Base-by-base conservation (phyloP, 1,140 invertebrate genomes). In the Muscidifurax raptorellus region DNA sequence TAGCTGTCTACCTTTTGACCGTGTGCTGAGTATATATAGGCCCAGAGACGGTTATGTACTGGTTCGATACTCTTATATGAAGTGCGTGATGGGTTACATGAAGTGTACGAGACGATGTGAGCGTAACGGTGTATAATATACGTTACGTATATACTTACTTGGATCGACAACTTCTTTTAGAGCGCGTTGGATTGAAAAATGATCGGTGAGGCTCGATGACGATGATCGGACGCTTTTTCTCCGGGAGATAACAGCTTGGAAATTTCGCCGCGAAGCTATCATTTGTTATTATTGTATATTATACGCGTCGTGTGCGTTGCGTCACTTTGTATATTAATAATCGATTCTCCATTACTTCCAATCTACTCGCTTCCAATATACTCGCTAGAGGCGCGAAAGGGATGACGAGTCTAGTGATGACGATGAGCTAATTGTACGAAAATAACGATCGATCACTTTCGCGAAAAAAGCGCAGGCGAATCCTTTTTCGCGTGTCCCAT, bases 151-250 rank as follows among this genome's bases (percentile, higher is more conserved):
- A 22, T 13, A 30, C 28, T 5, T n/a, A 25, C n/a, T 52, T 28
- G 44, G 44, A 47, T 77, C 75, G 47, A 59, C n/a, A 9, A 77
- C 25, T 59, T 64, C 18, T 59, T 77, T 30, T 59, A 1, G n/a
- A 59, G 28, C 1, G 28, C 1, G 27, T 74, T 36, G 27, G 75
- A 44, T 47, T 76, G 74, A 77, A 59, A 77, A 59, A 77, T 59
- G 75, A 77, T 77, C 44, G 15, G 27, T 5, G 71, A 36, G 72
- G 22, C 1, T 77, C 44, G 40, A 75, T 44, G 72, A 52, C 52
- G 52, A 77, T 77, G 75, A 77, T 52, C 52, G n/a, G 10, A 32
- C 75, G 27, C 47, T 59, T 76, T 77, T 59, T 77, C 18, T 59
- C 18, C 18, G 47, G 3, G 12, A 13, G 12, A 27, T 64, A 47